phyloP scores from a whole-genome alignment of 2,888 invertebrate species.

The Podabrus alpinus region DNA sequence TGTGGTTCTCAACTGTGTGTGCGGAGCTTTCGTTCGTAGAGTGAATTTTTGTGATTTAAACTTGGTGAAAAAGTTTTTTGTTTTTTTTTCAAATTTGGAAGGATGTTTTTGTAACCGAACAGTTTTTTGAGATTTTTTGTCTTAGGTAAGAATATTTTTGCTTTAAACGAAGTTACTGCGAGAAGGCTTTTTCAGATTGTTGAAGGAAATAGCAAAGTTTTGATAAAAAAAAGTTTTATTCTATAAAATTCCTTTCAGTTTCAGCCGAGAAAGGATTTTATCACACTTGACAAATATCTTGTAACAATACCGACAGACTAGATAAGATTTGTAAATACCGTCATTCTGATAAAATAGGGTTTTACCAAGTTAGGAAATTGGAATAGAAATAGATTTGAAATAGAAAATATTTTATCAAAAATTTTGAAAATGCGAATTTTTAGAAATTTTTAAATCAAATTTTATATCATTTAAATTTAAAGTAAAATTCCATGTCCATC shows the following conservation, averaged over 20 bases:
- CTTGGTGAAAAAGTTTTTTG: neutral
- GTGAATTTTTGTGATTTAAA: neutral
- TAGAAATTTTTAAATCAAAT: neutral
- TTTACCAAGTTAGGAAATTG: neutral
- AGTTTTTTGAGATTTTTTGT: neutral
- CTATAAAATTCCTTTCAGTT: neutral
- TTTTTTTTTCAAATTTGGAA: neutral
- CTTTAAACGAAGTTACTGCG: neutral
- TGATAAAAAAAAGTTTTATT: neutral
- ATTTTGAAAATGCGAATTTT: neutral
- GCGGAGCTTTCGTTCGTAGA: neutral
- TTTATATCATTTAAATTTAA: neutral
- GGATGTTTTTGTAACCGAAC: neutral
- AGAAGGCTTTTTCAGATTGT: neutral
- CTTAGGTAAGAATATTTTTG: neutral
- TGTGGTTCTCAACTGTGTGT: neutral
- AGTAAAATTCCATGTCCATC: no score
- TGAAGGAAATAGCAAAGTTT: neutral
- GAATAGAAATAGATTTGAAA: no score
- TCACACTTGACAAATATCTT: neutral
- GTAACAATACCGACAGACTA: neutral
- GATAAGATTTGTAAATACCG: neutral
- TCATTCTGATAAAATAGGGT: neutral
- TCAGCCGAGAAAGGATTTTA: neutral
- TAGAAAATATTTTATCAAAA: neutral